phyloP scores from a whole-genome alignment of 2,888 invertebrate species.

The Odontothrips loti region DNA sequence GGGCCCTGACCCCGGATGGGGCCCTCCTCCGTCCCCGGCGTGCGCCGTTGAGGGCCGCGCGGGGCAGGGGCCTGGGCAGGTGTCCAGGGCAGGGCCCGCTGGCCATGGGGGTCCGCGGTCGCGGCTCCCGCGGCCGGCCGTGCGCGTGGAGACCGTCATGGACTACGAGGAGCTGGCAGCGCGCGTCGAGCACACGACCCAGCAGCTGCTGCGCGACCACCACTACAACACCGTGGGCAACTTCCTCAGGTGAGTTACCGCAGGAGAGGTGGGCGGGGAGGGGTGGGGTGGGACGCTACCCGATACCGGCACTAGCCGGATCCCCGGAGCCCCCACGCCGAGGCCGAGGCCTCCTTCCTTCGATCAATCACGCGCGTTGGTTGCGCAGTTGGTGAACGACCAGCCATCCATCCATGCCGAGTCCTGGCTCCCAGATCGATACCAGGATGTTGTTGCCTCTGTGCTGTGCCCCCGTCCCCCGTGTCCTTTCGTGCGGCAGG shows the following conservation, averaged over 20 bases:
- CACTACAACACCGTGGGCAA: constrained; percentile 88
- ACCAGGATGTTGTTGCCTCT: not conserved
- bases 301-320: too few relatives aligned
- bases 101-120: constrained; percentile 39
- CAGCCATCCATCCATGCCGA: too few relatives aligned
- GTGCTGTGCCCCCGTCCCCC: too few relatives aligned
- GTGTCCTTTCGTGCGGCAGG: too few relatives aligned
- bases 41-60: constrained; percentile 44
- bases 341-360: not conserved
- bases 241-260: constrained; percentile 56
- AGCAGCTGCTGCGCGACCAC: constrained; percentile 73
- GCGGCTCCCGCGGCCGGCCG: constrained; percentile 49
- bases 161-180: constrained; percentile 76
- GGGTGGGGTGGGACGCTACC: too few relatives aligned
- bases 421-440: not conserved
- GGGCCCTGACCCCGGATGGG: constrained; percentile 37
- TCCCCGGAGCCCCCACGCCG: too few relatives aligned
- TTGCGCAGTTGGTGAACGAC: not conserved
- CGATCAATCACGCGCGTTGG: not conserved
- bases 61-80: constrained; percentile 45
- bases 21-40: constrained; percentile 40
- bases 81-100: constrained; percentile 54
- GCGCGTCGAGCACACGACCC: constrained; percentile 72
- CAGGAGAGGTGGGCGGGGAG: too few relatives aligned
- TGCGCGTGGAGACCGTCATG: constrained; percentile 53